Base-by-base conservation (phyloP, 2,888 invertebrate species). In the Caenorhabditis plicata region DNA sequence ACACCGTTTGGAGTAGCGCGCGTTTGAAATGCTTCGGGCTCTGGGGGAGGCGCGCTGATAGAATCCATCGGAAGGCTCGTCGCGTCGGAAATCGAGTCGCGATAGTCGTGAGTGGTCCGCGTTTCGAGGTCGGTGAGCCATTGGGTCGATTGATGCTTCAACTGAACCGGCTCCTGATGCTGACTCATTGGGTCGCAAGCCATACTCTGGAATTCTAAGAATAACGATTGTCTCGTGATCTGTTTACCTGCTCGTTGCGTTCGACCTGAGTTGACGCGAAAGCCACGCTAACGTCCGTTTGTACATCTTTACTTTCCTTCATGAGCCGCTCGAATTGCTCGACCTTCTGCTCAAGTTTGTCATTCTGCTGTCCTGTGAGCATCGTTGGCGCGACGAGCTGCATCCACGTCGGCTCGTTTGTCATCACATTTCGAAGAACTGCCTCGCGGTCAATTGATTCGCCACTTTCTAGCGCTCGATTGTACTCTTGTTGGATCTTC, bases 41-140 rank as follows among this genome's bases (percentile, higher is more conserved):
- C n/a, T 39, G 43, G 53, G 36, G 40, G 36, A 40, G 54, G 46
- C 4, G 63, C 40, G 26, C 60, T 69, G 41, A 73, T 64, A 13
- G 77, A 75, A 42, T 77, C 77, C 52, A 74, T 63, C 15, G 77
- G 77, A 13, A 77, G 52, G 27, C 74, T 74, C 15, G 76, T 75
- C 20, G 76, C 76, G 42, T 77, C 76, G 9, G 74, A 74, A 23
- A 77, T 66, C 1, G 75, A 74, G 35, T 75, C 74, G n/a, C 64
- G 49, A 35, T 54, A 64, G 39, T 62, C 62, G 20, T 56, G 55
- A 1, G 51, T n/a, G n/a, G n/a, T n/a, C n/a, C n/a, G n/a, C n/a
- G n/a, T n/a, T n/a, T n/a, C n/a, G n/a, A n/a, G n/a, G n/a, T n/a
- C n/a, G n/a, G n/a, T n/a, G n/a, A n/a, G n/a, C n/a, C 20, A 3